Conservation (phyloP, 2,888 invertebrate genomes). For the Gymnosoma rotundatum region DNA sequence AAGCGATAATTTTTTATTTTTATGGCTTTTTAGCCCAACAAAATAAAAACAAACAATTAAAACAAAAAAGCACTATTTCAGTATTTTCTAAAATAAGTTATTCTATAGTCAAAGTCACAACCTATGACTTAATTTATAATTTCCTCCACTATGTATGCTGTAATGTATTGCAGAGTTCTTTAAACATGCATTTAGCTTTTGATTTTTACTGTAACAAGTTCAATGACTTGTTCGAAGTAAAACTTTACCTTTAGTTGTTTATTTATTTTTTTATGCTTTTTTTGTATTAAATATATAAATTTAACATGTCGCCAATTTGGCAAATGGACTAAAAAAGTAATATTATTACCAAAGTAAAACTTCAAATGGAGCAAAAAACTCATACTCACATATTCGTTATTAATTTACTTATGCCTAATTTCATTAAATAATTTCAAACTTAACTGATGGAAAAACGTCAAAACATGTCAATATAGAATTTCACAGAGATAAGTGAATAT, state of each 20-base stretch:
- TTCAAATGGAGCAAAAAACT: background rate
- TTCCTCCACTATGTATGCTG: background rate
- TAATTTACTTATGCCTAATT: constrained; percentile 44
- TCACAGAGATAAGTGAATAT: constrained; percentile 12
- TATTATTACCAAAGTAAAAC: background rate
- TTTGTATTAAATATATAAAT: constrained; percentile 10
- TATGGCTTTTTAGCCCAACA: too few relatives aligned
- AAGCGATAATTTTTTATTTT: too few relatives aligned
- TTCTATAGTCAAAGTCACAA: too few relatives aligned
- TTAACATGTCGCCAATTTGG: background rate
- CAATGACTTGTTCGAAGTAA: constrained; percentile 12
- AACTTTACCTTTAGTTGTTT: constrained; percentile 47
- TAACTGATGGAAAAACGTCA: constrained; percentile 58
- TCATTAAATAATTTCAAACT: constrained; percentile 58
- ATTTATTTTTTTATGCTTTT: background rate
- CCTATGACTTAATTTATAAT: too few relatives aligned
- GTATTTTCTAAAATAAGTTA: too few relatives aligned
- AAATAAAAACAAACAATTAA: too few relatives aligned
- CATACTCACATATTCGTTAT: background rate
- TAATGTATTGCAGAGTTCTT: constrained; percentile 29
- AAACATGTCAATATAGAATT: constrained; percentile 56
- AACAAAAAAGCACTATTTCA: too few relatives aligned
- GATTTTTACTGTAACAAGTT: background rate
- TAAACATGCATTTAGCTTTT: constrained; percentile 45
- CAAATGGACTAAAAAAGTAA: constrained; percentile 6